These are phyloP conservation scores for Galaxea fascicularis DNA, from an alignment of 92 coral and sea anemone species.

Conservation along the genomic window DNA sequence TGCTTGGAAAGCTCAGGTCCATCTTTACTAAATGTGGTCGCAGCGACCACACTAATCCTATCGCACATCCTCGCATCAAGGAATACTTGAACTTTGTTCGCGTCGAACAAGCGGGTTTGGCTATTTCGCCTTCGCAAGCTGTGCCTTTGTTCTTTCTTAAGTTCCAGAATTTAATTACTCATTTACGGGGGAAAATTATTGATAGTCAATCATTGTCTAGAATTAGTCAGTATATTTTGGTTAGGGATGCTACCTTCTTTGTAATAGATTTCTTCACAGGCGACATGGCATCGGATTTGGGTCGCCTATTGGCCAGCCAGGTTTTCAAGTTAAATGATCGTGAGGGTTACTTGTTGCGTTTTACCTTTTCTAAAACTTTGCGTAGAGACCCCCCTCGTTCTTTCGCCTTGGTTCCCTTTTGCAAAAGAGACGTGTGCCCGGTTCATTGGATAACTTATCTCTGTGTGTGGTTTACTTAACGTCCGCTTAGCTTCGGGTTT, in stretches of 20 bases:
- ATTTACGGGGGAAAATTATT: too few species aligned
- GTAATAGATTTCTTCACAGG: too few species aligned
- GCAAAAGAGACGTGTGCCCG: conserved; percentile 29
- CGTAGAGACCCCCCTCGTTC: conserved; percentile 33
- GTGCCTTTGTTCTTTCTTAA: too few species aligned
- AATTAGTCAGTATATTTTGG: too few species aligned
- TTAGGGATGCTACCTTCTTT: too few species aligned
- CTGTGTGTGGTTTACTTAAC: conserved; percentile 26
- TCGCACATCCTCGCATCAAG: too few species aligned
- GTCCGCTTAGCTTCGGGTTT: conserved; percentile 34
- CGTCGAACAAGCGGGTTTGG: not conserved
- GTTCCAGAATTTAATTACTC: too few species aligned
- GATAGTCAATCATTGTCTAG: too few species aligned
- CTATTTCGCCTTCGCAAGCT: too few species aligned
- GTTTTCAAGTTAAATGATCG: conserved; percentile 37
- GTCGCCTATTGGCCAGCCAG: too few species aligned
- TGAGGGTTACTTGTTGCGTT: conserved; percentile 40
- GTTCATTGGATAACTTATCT: conserved; percentile 50
- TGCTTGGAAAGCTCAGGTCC: conserved; percentile 45
- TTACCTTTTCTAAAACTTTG: conserved; percentile 39
- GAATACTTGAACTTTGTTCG: conserved; percentile 18
- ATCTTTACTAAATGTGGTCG: too few species aligned
- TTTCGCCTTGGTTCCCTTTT: conserved; percentile 41
- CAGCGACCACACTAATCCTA: conserved; percentile 6
- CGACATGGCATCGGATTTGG: too few species aligned